Conservation (phyloP, 2,888 invertebrate species). For the Rhynchonema sp. region DNA sequence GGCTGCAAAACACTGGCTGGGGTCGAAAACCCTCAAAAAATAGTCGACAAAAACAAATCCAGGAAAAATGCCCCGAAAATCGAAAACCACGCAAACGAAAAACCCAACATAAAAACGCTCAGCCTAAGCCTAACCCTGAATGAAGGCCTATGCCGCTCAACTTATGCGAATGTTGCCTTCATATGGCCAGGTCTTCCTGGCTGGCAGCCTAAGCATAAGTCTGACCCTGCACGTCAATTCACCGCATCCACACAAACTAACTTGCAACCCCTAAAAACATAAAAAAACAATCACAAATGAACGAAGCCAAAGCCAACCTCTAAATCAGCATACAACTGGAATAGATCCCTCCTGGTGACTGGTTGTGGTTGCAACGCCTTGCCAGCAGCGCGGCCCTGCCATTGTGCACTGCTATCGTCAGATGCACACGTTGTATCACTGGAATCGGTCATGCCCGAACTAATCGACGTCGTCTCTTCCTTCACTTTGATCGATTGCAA, state of each 20-base stretch:
- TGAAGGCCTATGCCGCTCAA: too few species aligned
- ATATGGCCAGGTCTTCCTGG: too few species aligned
- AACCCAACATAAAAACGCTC: too few species aligned
- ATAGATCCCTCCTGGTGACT: constrained; percentile 38
- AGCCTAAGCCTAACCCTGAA: too few species aligned
- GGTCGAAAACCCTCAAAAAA: too few species aligned
- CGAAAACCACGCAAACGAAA: too few species aligned
- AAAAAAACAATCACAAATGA: background rate
- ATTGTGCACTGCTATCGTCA: constrained; percentile 2
- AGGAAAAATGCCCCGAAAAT: too few species aligned
- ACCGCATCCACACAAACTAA: too few species aligned
- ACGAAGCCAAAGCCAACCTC: constrained; percentile 23
- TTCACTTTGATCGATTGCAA: background rate
- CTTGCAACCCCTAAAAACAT: background rate
- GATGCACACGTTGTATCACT: background rate
- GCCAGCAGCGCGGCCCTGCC: background rate
- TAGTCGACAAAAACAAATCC: too few species aligned
- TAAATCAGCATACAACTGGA: constrained; percentile 48
- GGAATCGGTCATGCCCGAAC: background rate
- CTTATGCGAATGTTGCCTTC: too few species aligned
- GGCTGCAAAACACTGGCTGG: background rate
- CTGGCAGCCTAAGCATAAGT: too few species aligned
- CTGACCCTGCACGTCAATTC: too few species aligned
- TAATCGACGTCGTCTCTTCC: background rate
- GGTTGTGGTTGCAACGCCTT: background rate